These are phyloP conservation scores for Eunapius fragilis DNA, from an alignment of 37 sponge, comb jelly and placozoan species.

Conservation along the genomic window DNA sequence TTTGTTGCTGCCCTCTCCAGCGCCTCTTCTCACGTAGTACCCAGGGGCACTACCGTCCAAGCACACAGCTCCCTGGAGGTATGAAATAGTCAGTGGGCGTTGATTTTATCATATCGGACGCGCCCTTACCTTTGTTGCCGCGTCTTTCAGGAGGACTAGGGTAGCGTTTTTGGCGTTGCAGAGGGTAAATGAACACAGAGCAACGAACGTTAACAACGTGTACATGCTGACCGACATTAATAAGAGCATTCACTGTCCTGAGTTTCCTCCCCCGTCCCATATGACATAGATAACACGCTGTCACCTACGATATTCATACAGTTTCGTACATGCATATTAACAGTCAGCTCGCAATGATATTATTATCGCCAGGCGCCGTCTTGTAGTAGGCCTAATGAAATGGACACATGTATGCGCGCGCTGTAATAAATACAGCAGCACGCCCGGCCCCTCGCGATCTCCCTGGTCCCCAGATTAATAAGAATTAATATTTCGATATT, in stretches of 20 bases:
- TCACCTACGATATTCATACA: too few species aligned
- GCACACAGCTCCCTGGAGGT: constrained; percentile 77
- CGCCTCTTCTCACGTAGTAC: constrained; percentile 45
- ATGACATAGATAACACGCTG: too few species aligned
- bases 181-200: background rate
- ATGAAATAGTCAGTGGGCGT: background rate
- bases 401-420: too few species aligned
- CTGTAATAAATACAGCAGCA: too few species aligned
- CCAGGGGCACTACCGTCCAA: constrained; percentile 85
- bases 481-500: background rate
- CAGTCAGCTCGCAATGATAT: too few species aligned
- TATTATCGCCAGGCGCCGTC: too few species aligned
- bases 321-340: too few species aligned
- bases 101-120: background rate
- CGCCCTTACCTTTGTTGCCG: background rate
- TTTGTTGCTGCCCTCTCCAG: constrained; percentile 35
- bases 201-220: background rate
- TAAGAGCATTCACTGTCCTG: background rate
- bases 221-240: background rate
- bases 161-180: constrained; percentile 17
- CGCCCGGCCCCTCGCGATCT: too few species aligned
- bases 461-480: too few species aligned
- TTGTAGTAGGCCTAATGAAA: too few species aligned
- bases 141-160: constrained; percentile 8
- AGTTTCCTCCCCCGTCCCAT: background rate